Percentiles rank a stretch among this genome's conserved stretches.
phyloP scores from a whole-genome alignment of 2,113 vertebrate genomes.

The Columba janthina region DNA sequence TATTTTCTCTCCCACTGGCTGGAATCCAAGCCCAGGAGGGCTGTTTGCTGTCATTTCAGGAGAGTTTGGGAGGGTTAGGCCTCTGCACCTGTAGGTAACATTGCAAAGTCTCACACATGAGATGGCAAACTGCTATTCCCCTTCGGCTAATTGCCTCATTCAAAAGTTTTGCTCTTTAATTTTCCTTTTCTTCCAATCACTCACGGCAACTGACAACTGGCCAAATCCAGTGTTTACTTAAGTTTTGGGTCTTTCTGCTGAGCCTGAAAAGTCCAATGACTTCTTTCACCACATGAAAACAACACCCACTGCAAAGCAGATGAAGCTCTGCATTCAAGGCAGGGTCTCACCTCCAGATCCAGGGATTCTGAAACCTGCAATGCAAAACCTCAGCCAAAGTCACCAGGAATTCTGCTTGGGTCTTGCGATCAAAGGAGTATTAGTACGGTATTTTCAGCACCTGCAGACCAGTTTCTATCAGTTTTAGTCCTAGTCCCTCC shows the following conservation, averaged over 20 bases:
- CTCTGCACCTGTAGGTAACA: conserved; percentile 8
- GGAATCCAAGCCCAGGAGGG: neutral
- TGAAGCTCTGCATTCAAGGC: neutral
- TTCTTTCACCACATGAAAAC: neutral
- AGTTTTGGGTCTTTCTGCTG: neutral
- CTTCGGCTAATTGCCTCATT: neutral
- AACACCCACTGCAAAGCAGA: neutral
- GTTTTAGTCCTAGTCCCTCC: neutral
- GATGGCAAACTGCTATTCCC: neutral
- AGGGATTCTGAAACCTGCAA: neutral
- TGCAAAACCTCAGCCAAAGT: neutral
- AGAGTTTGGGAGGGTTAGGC: neutral
- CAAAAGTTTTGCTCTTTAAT: neutral
- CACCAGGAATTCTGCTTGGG: neutral
- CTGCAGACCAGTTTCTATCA: neutral
- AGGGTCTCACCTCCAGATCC: neutral
- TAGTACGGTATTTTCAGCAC: neutral
- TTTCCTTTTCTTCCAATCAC: neutral
- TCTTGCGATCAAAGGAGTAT: neutral
- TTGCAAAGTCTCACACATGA: neutral
- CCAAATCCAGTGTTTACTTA: neutral
- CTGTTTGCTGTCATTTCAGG: neutral
- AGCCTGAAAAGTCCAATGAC: neutral
- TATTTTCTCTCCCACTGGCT: neutral
- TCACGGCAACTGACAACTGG: neutral